Evolutionary conservation across 2,888 invertebrate genomes (phyloP), one percentile per base, ranked within the genome.

Genomic region (Epistrophe grossulariae): DNA sequence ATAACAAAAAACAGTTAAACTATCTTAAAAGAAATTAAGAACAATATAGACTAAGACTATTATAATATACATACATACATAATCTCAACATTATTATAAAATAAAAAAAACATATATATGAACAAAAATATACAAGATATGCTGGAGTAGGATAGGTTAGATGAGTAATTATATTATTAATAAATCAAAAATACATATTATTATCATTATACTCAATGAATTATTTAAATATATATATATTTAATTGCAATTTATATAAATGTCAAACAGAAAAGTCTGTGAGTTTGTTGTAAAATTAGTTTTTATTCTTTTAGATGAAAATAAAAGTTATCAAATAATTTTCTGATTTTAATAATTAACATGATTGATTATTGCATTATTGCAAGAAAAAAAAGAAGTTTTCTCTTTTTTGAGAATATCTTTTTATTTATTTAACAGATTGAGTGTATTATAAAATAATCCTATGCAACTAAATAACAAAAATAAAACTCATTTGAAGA

Each of bases 101-200:
- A 66, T 70, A 31, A 35, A 40, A 40, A 48, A 64, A 64, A 40
- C 40, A 59, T 40, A 73, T 55, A 71, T 78, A 81, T 64, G 43
- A 79, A 79, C 48, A 79, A 80, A 78, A 78, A 81, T 85, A 82
- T 82, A 82, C 82, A 82, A 79, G 77, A 79, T 68, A 74, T 24
- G 72, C 70, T 82, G 70, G 50, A 57, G 73, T 85, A 85, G 85
- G 82, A 62, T 85, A 85, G 85, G 85, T 74, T 85, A 85, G 85
- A 52, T 78, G 82, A 85, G 78, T 82, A 85, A 70, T 82, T 50
- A 24, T 50, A 68, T 82, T 85, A 85, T 70, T 78, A 73, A 80
- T 45, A 45, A 79, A 74, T 70, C 8, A 55, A 55, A 52, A 55
- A 45, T 17, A 81, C 38, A 64, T 52, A 45, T n/a, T 78, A 79